These are phyloP conservation scores for Montipora foliosa DNA, from an alignment of 64 coral and sea anemone species.

Conservation along the genomic window DNA sequence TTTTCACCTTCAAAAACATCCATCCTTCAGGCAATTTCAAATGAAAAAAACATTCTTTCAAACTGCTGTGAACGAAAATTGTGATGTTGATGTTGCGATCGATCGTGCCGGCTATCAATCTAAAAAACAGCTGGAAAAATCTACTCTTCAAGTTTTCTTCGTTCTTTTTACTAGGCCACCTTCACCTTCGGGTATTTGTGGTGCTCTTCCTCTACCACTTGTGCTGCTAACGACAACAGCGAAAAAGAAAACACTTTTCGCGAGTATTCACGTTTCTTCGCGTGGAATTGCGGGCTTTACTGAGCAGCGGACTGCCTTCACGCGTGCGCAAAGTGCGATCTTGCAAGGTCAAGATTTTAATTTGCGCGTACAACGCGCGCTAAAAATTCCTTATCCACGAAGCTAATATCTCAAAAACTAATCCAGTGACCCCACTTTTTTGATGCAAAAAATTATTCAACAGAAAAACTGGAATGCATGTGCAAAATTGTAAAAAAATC, in stretches of 20 bases:
- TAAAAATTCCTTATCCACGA: background rate
- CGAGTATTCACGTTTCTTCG: background rate
- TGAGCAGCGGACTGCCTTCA: conserved; percentile 13
- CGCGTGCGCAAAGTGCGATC: conserved; percentile 1
- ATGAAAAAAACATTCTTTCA: background rate
- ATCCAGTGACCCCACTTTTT: conserved; percentile 8
- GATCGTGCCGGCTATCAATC: background rate
- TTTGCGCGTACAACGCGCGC: background rate
- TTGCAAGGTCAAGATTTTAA: conserved; percentile 10
- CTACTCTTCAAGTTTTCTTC: no score
- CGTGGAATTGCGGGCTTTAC: conserved; percentile 18
- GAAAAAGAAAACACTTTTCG: no score
- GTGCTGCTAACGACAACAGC: no score
- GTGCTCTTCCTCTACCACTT: no score
- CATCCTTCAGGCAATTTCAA: background rate
- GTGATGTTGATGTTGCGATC: conserved; percentile 6
- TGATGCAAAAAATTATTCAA: background rate
- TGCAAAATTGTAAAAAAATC: background rate
- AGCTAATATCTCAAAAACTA: conserved; percentile 21
- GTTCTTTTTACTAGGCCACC: no score
- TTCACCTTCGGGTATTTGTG: no score
- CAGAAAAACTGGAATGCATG: background rate
- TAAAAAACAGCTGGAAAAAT: no score
- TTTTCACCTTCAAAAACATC: background rate
- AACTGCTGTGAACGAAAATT: conserved; percentile 17